These are phyloP conservation scores for Drosophila buzzatii DNA, from an alignment of 2,888 invertebrate species.

Conservation along the genomic window DNA sequence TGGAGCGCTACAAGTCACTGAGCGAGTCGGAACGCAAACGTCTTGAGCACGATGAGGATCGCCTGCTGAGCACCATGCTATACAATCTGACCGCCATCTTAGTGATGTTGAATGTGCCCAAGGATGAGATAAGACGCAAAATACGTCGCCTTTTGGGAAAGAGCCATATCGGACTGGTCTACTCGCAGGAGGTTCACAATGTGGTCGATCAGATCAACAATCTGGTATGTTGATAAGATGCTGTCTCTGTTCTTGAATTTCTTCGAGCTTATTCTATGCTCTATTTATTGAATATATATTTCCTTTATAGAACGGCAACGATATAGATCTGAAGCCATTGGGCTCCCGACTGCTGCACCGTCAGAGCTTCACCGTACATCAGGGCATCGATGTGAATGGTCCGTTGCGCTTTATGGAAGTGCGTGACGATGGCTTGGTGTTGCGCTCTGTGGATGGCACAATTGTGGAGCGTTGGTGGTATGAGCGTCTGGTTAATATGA, in stretches of 20 bases:
- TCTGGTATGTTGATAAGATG: slow-evolving; percentile 89
- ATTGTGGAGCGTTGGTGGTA: slow-evolving; percentile 99
- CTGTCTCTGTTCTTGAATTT: too few species aligned
- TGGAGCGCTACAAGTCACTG: slow-evolving; percentile 97
- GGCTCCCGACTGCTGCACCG: slow-evolving; percentile 97
- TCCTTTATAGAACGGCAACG: slow-evolving; percentile 94
- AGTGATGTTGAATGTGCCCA: slow-evolving; percentile 95
- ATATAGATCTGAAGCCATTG: slow-evolving; percentile 97
- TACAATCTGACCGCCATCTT: slow-evolving; percentile 98
- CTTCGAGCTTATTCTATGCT: too few species aligned
- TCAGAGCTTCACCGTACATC: slow-evolving; percentile 99
- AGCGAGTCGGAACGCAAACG: slow-evolving; percentile 97
- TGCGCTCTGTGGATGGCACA: slow-evolving; percentile 93
- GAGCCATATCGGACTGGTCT: slow-evolving; percentile 98
- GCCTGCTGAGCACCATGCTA: slow-evolving; percentile 96
- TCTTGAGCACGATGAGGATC: slow-evolving; percentile 98
- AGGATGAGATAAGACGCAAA: slow-evolving; percentile 94
- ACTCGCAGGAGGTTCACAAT: slow-evolving; percentile 98
- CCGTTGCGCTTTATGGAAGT: slow-evolving; percentile 96
- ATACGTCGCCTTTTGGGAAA: slow-evolving; percentile 96
- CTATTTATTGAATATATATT: neutral
- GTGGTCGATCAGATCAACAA: slow-evolving; percentile 97
- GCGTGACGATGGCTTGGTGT: slow-evolving; percentile 96
- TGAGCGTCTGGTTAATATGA: slow-evolving; percentile 99
- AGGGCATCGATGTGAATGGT: slow-evolving; percentile 96